Conservation (phyloP, 2,113 vertebrate genomes). For the Mustela nigripes region DNA sequence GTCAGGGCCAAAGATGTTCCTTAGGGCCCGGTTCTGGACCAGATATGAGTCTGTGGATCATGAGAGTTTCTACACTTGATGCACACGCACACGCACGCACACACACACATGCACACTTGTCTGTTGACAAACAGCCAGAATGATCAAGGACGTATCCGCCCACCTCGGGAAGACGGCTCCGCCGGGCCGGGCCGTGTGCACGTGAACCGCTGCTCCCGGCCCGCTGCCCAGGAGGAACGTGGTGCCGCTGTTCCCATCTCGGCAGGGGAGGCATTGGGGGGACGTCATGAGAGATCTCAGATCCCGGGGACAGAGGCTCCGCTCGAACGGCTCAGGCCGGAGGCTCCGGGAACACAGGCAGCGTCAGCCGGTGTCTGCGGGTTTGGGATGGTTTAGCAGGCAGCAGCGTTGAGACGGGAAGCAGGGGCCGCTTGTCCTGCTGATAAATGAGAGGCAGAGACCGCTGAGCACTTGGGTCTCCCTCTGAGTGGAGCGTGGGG, state of each 20-base stretch:
- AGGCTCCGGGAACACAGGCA: rapidly evolving
- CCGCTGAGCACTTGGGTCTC: neutral
- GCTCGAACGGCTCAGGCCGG: neutral
- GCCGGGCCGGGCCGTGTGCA: rapidly evolving
- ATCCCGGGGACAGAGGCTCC: neutral
- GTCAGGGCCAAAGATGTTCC: neutral
- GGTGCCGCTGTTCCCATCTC: neutral
- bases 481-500: rapidly evolving
- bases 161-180: neutral
- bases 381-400: rapidly evolving
- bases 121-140: neutral
- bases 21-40: neutral
- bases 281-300: rapidly evolving
- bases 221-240: neutral
- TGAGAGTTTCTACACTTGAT: too few species aligned
- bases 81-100: too few species aligned
- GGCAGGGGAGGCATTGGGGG: rapidly evolving
- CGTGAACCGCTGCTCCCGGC: neutral
- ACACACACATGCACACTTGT: too few species aligned
- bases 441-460: neutral
- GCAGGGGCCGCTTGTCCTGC: neutral
- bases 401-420: rapidly evolving
- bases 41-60: rapidly evolving
- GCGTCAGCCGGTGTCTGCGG: rapidly evolving
- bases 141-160: neutral